Evolutionary conservation across 2,888 invertebrate genomes (phyloP).

Genomic region (Leptopilina syphax): DNA sequence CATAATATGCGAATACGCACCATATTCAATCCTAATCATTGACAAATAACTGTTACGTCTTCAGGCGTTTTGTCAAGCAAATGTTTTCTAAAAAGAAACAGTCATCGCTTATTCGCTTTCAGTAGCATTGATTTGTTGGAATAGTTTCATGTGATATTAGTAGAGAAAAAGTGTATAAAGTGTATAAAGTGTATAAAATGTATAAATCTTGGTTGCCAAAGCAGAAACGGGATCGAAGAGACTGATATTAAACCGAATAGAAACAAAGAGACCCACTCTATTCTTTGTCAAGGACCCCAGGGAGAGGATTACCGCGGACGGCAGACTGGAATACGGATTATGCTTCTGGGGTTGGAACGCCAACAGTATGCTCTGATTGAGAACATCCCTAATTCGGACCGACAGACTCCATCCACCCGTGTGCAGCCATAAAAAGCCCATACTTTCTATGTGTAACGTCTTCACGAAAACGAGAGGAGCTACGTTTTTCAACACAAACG

Average conservation of each 20-base stretch:
- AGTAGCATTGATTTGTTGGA: no score
- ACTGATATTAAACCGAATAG: slow-evolving; percentile 67
- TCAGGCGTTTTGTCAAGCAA: no score
- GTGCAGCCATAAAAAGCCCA: slow-evolving; percentile 70
- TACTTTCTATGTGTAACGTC: slow-evolving; percentile 71
- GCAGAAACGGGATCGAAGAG: slow-evolving; percentile 55
- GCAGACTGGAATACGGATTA: slow-evolving; percentile 70
- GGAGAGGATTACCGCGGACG: slow-evolving; percentile 72
- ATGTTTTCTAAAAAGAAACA: no score
- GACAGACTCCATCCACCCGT: slow-evolving; percentile 79
- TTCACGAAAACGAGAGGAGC: slow-evolving; percentile 55
- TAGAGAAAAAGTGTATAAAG: no score
- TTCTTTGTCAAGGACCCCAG: slow-evolving; percentile 62
- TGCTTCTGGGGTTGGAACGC: slow-evolving; percentile 70
- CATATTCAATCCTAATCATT: no score
- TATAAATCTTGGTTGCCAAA: slow-evolving; percentile 53
- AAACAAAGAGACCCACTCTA: slow-evolving; percentile 66
- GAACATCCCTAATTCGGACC: slow-evolving; percentile 79
- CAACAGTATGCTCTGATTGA: slow-evolving; percentile 77
- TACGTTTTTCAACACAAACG: neutral
- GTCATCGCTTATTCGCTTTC: no score
- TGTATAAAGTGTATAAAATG: no score
- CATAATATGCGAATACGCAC: no score
- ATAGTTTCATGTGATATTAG: no score
- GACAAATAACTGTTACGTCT: no score